These are phyloP conservation scores for Aleiodes sp. DNA, from an alignment of 1,140 invertebrate genomes.

Conservation along the genomic window DNA sequence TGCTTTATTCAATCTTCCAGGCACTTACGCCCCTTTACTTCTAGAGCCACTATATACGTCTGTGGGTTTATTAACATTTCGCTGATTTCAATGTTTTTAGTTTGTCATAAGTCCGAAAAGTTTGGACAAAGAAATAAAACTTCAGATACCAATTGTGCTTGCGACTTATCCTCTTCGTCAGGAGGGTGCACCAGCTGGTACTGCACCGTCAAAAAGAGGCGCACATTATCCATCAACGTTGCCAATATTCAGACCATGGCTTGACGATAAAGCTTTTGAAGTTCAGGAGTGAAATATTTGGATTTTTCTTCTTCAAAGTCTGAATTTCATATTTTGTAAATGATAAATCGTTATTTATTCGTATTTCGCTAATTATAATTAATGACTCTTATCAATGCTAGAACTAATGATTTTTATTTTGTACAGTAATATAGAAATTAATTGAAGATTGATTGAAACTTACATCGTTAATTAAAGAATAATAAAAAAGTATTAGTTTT, in stretches of 20 bases:
- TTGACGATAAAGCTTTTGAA: slow-evolving; percentile 76
- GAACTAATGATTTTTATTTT: not conserved
- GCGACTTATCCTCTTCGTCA: slow-evolving; percentile 90
- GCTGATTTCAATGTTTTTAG: slow-evolving; percentile 66
- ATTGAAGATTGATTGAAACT: no score
- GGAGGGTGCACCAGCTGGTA: slow-evolving; percentile 70
- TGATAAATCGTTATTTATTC: not conserved
- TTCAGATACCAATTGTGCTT: slow-evolving; percentile 91
- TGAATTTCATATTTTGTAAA: slow-evolving; percentile 8
- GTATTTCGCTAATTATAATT: not conserved
- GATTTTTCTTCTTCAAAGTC: not conserved
- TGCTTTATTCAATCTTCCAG: no score
- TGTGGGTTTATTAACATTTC: no score
- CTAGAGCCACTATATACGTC: no score
- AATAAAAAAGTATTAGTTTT: slow-evolving; percentile 8
- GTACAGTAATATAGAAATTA: slow-evolving; percentile 10
- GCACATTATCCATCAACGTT: slow-evolving; percentile 91
- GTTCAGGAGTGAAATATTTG: slow-evolving; percentile 56
- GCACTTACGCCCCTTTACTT: no score
- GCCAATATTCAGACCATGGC: slow-evolving; percentile 91
- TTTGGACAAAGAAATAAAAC: slow-evolving; percentile 89
- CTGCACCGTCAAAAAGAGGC: slow-evolving; percentile 75
- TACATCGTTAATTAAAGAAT: not conserved
- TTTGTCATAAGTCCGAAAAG: slow-evolving; percentile 92
- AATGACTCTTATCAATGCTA: not conserved